Conservation (phyloP, 1,140 invertebrate species). For the Pseudomyrmex pallidus region DNA sequence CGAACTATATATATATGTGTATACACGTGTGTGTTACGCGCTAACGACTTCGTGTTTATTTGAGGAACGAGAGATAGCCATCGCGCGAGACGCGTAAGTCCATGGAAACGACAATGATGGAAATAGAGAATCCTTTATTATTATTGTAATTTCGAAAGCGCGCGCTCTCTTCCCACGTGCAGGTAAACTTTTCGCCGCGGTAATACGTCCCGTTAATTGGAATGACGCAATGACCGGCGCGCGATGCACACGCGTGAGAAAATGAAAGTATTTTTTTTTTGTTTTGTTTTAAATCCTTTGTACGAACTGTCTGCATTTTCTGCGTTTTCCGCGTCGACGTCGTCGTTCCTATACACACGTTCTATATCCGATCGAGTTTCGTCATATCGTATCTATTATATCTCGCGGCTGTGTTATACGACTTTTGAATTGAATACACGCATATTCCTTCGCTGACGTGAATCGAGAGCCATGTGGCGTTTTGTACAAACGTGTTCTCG, state of each 20-base stretch:
- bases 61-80: slow-evolving; percentile 47
- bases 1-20: no score
- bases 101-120: slow-evolving; percentile 20
- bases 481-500: no score
- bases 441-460: background rate
- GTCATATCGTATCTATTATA: background rate
- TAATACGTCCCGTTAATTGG: slow-evolving; percentile 57
- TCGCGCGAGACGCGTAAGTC: slow-evolving; percentile 36
- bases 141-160: slow-evolving; percentile 47
- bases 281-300: background rate
- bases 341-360: background rate
- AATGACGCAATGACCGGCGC: slow-evolving; percentile 28
- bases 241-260: slow-evolving; percentile 58
- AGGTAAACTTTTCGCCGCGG: slow-evolving; percentile 62
- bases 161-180: slow-evolving; percentile 59
- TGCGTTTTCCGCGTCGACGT: background rate
- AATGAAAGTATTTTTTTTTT: slow-evolving; percentile 65
- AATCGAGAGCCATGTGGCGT: background rate
- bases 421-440: background rate
- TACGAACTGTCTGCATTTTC: background rate
- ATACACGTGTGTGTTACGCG: background rate
- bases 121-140: slow-evolving; percentile 26
- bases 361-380: background rate
- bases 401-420: background rate
- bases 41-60: slow-evolving; percentile 40